Percentiles rank a stretch among this genome's conserved stretches.
Conservation (phyloP, 2,888 invertebrate genomes). For the Odontocerum albicorne region DNA sequence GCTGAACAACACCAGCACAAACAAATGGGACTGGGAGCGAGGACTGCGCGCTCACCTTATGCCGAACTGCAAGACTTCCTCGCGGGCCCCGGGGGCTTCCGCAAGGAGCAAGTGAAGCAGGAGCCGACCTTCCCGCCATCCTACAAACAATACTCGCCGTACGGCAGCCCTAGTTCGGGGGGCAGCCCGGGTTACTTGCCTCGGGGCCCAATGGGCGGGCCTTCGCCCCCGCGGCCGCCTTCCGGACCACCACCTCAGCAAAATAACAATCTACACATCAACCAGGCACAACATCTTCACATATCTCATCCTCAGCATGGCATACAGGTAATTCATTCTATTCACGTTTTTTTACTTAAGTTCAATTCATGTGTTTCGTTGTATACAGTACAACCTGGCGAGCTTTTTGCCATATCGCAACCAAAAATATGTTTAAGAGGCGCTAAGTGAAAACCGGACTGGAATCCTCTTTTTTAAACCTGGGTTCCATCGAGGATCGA, state of each 20-base stretch:
- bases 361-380: no score
- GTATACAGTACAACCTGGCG: no score
- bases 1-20: constrained; percentile 95
- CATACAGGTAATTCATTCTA: constrained; percentile 68
- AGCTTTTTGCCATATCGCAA: no score
- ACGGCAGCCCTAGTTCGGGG: constrained; percentile 63
- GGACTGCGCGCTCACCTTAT: constrained; percentile 45
- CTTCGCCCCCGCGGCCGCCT: constrained; percentile 46
- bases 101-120: constrained; percentile 43
- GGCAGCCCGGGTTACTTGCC: constrained; percentile 51
- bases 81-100: constrained; percentile 41
- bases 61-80: constrained; percentile 41
- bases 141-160: constrained; percentile 69
- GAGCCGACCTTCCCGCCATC: constrained; percentile 39
- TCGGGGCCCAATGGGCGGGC: constrained; percentile 47
- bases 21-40: constrained; percentile 63
- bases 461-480: no score
- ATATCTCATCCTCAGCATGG: constrained; percentile 80
- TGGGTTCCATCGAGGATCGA: no score
- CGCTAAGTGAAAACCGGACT: no score
- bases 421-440: no score
- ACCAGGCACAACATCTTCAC: constrained; percentile 86
- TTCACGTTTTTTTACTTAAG: no score
- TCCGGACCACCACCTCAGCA: constrained; percentile 45
- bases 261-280: constrained; percentile 66